Conservation (phyloP, 2,113 vertebrate species). For the Myiopsitta monachus region DNA sequence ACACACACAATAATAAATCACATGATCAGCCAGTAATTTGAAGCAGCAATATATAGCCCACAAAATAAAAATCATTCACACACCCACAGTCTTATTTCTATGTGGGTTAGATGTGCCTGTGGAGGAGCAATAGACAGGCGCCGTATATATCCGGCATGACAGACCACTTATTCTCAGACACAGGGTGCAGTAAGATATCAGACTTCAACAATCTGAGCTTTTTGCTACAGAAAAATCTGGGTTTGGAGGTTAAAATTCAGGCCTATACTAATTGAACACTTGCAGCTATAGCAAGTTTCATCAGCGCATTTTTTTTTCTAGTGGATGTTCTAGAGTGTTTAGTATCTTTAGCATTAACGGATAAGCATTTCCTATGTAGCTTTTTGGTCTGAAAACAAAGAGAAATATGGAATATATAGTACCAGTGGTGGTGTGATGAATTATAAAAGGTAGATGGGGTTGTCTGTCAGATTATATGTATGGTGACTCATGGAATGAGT, state of each 20-base stretch:
- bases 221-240: background rate
- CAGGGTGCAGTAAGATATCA: background rate
- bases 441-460: background rate
- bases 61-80: constrained; percentile 46
- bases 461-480: background rate
- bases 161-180: background rate
- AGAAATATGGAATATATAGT: background rate
- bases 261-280: background rate
- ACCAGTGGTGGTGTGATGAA: background rate
- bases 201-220: background rate
- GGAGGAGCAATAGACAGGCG: background rate
- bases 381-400: background rate
- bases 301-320: background rate
- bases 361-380: background rate
- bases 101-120: background rate
- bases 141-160: background rate
- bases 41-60: constrained; percentile 45
- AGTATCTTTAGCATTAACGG: background rate
- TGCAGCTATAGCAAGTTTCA: background rate
- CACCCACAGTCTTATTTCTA: background rate
- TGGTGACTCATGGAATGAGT: background rate
- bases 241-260: background rate
- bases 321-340: background rate
- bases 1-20: constrained; percentile 33
- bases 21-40: constrained; percentile 49